Evolutionary conservation across 30 jellyfish, hydroid and myxozoan genomes (phyloP), one percentile per base, ranked within the genome.

Genomic region (Cassiopea andromeda): DNA sequence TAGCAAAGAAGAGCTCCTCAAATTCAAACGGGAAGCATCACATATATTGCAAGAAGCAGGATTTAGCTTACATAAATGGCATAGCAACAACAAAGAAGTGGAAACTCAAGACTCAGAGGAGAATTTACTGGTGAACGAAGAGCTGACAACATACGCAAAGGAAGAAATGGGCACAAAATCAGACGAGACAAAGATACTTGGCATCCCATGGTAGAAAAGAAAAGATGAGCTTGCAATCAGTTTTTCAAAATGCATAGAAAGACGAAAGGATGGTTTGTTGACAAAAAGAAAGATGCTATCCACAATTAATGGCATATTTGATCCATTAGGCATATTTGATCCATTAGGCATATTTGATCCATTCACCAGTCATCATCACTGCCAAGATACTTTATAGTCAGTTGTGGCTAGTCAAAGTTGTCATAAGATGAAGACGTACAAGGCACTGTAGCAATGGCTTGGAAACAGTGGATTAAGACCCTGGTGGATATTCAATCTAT

Each of bases 131-230:
- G 77, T 48, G 50, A 82, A 83, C 10, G 85, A 16, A 64, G 94
- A 77, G 68, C 85, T 38, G n/a, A 81, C 90, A 44, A 78, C 95
- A 50, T 74, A 46, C 60, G 98, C 97, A 60, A 89, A 83, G 59
- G 78, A 38, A 7, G 73, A 46, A 5, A 71, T 87, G 68, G 38
- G 38, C 38, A 27, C 38, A 27, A 27, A 27, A 27, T 27, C 38
- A 27, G 38, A 27, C 38, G 38, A 85, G 69, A 85, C 96, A 47
- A 85, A 60, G 87, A 85, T 86, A 74, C 91, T 92, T 10, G 93
- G 98, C 46, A 89, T 93, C 1, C 85, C 83, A 44, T 88, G 98
- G 98, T 83, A 93, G 94, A 93, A 73, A 78, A 60, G 77, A 14
- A 81, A 60, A 68, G 97, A 93, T 47, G 77, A 90, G 57, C 44